phyloP scores from a whole-genome alignment of 2,113 vertebrate species.

The Catharus fuscescens region DNA sequence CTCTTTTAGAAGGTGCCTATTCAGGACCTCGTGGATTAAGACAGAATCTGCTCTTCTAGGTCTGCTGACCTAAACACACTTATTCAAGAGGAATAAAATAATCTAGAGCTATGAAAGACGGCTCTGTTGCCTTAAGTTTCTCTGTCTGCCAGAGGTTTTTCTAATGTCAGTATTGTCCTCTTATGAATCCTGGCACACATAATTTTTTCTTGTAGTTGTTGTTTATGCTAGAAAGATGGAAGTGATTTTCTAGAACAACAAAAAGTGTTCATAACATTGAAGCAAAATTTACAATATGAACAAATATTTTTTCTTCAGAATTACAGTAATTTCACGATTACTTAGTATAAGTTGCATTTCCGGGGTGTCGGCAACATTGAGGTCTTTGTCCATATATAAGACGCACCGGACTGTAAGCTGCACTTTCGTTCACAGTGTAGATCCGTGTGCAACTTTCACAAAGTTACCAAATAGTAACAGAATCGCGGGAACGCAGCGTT shows the following conservation, averaged over 20 bases:
- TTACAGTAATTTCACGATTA: too few relatives aligned
- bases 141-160: not conserved
- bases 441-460: too few relatives aligned
- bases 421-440: too few relatives aligned
- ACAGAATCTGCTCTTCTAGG: not conserved
- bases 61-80: not conserved
- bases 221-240: not conserved
- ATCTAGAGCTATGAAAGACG: not conserved
- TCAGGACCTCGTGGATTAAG: not conserved
- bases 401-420: too few relatives aligned
- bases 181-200: not conserved
- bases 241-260: not conserved
- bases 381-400: too few relatives aligned
- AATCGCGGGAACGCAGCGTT: too few relatives aligned
- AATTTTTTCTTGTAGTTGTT: not conserved
- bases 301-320: not conserved
- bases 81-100: not conserved
- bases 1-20: not conserved
- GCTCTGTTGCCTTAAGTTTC: not conserved
- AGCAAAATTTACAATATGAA: not conserved
- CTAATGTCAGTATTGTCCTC: not conserved
- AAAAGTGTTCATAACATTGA: not conserved
- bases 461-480: too few relatives aligned
- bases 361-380: too few relatives aligned
- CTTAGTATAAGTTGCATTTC: too few relatives aligned